Percentiles rank a stretch among this genome's conserved stretches.
phyloP scores from a whole-genome alignment of 2,797 vertebrate genomes.

The Pangasius larnaudii region DNA sequence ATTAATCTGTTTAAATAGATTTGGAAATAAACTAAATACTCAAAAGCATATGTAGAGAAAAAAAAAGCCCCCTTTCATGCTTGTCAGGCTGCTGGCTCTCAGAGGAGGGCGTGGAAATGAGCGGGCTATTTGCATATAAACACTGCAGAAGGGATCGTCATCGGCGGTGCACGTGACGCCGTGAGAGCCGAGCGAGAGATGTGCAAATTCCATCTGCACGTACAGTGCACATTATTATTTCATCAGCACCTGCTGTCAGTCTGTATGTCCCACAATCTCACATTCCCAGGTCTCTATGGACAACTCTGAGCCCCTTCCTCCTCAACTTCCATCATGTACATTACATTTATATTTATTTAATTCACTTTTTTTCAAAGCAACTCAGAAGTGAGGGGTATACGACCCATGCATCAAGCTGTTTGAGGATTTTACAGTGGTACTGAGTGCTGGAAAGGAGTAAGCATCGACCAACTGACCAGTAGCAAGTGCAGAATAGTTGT shows the following conservation, averaged over 20 bases:
- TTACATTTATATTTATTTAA: conserved; percentile 33
- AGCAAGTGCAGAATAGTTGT: not conserved
- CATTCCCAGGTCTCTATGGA: conserved; percentile 37
- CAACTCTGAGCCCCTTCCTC: conserved; percentile 17
- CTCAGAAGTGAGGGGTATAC: not conserved
- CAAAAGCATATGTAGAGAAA: conserved; percentile 72
- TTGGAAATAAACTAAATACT: conserved; percentile 58
- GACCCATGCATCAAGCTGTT: conserved; percentile 13
- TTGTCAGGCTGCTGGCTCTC: conserved; percentile 64
- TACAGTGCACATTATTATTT: conserved; percentile 79
- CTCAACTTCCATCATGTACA: conserved; percentile 56
- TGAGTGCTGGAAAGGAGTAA: not conserved
- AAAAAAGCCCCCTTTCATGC: not conserved
- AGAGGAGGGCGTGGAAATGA: conserved; percentile 61
- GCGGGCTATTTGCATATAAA: conserved; percentile 78
- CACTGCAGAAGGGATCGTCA: conserved; percentile 77
- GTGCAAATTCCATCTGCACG: conserved; percentile 80
- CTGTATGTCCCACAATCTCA: conserved; percentile 67
- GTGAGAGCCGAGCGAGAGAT: conserved; percentile 66
- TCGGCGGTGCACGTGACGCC: conserved; percentile 69
- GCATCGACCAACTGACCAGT: not conserved
- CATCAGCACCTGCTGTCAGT: conserved; percentile 70
- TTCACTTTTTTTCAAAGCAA: not conserved
- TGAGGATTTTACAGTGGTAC: conserved; percentile 1
- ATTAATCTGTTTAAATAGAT: conserved; percentile 66